Evolutionary conservation across 2,797 vertebrate genomes (phyloP).

Genomic region (Syndactyla subalaris): DNA sequence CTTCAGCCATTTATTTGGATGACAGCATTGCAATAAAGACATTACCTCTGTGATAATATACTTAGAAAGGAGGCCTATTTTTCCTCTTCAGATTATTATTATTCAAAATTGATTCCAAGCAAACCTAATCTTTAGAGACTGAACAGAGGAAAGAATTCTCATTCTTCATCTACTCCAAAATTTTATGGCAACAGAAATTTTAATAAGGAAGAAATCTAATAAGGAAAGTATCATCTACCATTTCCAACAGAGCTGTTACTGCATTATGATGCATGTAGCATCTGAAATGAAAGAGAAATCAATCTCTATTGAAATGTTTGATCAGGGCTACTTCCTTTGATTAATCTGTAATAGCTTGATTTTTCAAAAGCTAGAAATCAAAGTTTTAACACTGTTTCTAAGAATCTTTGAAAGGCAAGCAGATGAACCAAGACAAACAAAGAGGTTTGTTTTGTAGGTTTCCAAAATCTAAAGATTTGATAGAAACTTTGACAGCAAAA

Average conservation of each 20-base stretch:
- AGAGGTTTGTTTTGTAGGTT: not conserved
- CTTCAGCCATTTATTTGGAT: not conserved
- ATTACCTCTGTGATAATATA: not conserved
- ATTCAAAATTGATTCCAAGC: not conserved
- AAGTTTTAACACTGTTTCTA: not conserved
- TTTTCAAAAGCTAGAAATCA: not conserved
- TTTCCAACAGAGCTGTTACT: not conserved
- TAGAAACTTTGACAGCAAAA: not conserved
- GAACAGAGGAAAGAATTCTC: not conserved
- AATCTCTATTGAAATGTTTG: not conserved
- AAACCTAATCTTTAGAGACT: not conserved
- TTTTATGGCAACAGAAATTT: not conserved
- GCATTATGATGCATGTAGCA: not conserved
- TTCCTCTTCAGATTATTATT: not conserved
- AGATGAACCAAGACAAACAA: not conserved
- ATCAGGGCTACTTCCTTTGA: not conserved
- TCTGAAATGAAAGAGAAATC: not conserved
- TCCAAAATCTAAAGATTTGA: not conserved
- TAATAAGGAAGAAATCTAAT: not conserved
- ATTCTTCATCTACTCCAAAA: not conserved
- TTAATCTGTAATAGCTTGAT: not conserved
- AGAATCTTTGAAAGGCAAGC: not conserved
- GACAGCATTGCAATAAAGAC: not conserved
- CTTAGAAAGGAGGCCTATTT: not conserved
- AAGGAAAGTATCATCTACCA: not conserved